Base-by-base conservation (phyloP, 2,113 vertebrate species). In the Patagioenas fasciata region DNA sequence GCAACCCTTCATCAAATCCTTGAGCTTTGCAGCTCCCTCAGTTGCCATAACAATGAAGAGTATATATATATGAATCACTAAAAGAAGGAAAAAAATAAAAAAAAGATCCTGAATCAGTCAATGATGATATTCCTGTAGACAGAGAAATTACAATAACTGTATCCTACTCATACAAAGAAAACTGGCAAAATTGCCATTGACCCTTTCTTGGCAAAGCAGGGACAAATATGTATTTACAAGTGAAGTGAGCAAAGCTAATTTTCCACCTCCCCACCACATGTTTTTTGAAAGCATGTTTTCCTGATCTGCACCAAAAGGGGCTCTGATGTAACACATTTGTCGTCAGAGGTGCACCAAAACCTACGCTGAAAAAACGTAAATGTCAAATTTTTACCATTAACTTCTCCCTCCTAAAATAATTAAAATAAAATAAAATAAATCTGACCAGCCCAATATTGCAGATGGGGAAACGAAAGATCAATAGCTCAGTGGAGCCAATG, bases 41-140 rank as follows among this genome's bases (percentile, higher is more conserved):
- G 93, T 94, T 96, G 88, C 96, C 92, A 96, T 95, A 95, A 96
- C 95, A 96, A 97, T 96, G 85, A 93, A 91, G 72, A 94, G 65
- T 86, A 88, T 86, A 78, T 86, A 78, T 87, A 69, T 94, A 72
- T 92, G 92, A 96, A 91, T 97, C 95, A 94, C 88, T 88, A 72
- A 86, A 91, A 96, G 80, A 73, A 73, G 81, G 42, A 67, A 13
- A n/a, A 80, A 53, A 42, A 75, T 70, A 66, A 82, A 42, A 75
- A 74, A 66, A 29, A 64, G 72, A 93, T 84, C 57, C 65, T 69
- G 90, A 93, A 96, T 92, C 92, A 93, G 93, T 94, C 95, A 95
- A 84, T 90, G 75, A 95, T 81, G 77, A 86, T 87, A 74, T 81
- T 88, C 40, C 19, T 72, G 72, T 57, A 95, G 80, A 94, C 11